Percentiles rank a stretch among this genome's conserved stretches.
These are phyloP conservation scores for Diacarnus erythraeanus DNA, from an alignment of 37 sponge, comb jelly and placozoan species.

Conservation along the genomic window DNA sequence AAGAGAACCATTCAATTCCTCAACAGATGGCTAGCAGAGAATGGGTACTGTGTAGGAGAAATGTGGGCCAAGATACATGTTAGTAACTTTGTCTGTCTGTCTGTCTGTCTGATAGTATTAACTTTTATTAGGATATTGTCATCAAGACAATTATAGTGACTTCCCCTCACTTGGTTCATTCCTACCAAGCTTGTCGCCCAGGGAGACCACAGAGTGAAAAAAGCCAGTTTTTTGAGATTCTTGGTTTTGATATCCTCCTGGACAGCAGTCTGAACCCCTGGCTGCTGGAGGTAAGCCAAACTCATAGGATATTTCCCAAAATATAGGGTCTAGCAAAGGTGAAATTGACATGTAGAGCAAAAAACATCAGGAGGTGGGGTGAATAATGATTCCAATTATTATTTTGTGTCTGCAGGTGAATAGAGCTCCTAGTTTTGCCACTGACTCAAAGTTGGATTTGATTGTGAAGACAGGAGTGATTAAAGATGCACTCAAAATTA, in stretches of 20 bases:
- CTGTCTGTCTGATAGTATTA: neutral
- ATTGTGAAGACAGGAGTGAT: constrained; percentile 86
- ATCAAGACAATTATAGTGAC: constrained; percentile 83
- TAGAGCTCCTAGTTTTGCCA: constrained; percentile 85
- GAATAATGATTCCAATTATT: neutral
- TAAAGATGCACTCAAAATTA: constrained; percentile 62
- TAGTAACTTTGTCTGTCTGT: neutral
- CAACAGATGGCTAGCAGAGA: constrained; percentile 68
- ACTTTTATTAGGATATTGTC: constrained; percentile 64
- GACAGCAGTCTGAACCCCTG: constrained; percentile 78
- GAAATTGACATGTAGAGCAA: too few species aligned
- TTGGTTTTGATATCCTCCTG: constrained; percentile 88
- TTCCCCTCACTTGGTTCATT: constrained; percentile 77
- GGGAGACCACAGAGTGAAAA: constrained; percentile 24
- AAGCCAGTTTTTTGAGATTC: constrained; percentile 85
- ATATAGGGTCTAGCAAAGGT: neutral
- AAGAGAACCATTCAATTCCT: constrained; percentile 83
- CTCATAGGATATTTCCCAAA: neutral
- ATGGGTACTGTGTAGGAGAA: constrained; percentile 69
- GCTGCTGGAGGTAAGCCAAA: constrained; percentile 80
- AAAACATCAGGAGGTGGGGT: too few species aligned
- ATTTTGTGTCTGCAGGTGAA: constrained; percentile 57
- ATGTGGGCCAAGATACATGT: constrained; percentile 87
- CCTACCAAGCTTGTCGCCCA: constrained; percentile 78
- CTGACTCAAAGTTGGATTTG: constrained; percentile 73